A percentile compares a stretch with the other conserved stretches of the same genome.
phyloP scores from a whole-genome alignment of 1,140 invertebrate species.

The Oreohelix idahoensis region DNA sequence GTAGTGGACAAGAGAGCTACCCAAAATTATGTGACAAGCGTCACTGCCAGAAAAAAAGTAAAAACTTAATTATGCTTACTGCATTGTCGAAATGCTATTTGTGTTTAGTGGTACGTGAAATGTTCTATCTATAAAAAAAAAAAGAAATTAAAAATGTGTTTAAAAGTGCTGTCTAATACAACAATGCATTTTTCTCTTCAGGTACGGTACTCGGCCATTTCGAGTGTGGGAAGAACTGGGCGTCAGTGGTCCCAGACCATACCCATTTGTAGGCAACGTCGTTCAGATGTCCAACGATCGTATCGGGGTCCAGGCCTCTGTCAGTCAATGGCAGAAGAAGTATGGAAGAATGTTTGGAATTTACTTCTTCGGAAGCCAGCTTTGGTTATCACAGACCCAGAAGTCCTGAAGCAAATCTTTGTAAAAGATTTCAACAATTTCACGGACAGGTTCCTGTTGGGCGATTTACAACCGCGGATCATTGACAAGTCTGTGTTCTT shows the following conservation, averaged over 20 bases:
- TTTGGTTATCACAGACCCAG: slow-evolving; percentile 25
- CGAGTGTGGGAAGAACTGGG: not conserved
- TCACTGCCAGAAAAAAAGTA: too few relatives aligned
- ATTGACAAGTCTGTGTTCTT: slow-evolving; percentile 18
- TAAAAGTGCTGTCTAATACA: too few relatives aligned
- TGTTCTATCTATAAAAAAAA: too few relatives aligned
- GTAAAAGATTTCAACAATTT: slow-evolving; percentile 40
- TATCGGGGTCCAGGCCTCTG: not conserved
- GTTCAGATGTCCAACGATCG: not conserved
- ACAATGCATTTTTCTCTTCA: too few relatives aligned
- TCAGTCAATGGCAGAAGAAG: not conserved
- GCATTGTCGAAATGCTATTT: too few relatives aligned
- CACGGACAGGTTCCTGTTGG: not conserved
- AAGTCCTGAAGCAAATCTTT: slow-evolving; percentile 22
- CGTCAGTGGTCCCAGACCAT: slow-evolving; percentile 17
- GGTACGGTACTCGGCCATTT: slow-evolving; percentile 7
- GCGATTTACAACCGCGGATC: not conserved
- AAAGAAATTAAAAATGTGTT: too few relatives aligned
- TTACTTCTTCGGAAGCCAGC: slow-evolving; percentile 24
- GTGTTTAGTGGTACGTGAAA: too few relatives aligned
- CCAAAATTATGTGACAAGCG: too few relatives aligned
- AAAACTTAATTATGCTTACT: too few relatives aligned
- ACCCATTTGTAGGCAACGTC: slow-evolving; percentile 34
- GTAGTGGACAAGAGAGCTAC: too few relatives aligned
- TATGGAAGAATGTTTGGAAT: slow-evolving; percentile 30